phyloP scores from a whole-genome alignment of 2,113 vertebrate species.

The Motacilla tschutschensis region DNA sequence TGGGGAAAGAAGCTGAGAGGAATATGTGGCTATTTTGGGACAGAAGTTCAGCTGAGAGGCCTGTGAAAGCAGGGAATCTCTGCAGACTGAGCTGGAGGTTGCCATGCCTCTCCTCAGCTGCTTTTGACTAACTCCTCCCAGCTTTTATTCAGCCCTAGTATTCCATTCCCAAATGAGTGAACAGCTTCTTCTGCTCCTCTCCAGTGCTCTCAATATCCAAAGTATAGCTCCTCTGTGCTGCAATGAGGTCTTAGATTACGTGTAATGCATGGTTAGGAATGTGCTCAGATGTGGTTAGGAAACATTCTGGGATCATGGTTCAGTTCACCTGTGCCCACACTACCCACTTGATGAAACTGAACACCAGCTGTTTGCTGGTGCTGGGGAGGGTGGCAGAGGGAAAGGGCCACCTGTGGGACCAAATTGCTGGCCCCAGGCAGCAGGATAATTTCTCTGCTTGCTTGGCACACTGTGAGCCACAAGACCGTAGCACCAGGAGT shows the following conservation, averaged over 20 bases:
- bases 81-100: not conserved
- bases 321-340: not conserved
- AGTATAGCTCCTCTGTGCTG: not conserved
- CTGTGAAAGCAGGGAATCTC: not conserved
- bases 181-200: not conserved
- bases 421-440: not conserved
- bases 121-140: not conserved
- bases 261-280: not conserved
- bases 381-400: not conserved
- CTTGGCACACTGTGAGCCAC: not conserved
- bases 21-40: not conserved
- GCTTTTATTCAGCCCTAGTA: not conserved
- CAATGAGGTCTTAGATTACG: not conserved
- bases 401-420: not conserved
- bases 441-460: not conserved
- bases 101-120: not conserved
- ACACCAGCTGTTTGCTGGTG: not conserved
- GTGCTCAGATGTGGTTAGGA: not conserved
- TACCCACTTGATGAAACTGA: not conserved
- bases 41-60: not conserved
- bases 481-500: accelerated
- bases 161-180: not conserved
- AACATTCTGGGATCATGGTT: not conserved
- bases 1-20: not conserved
- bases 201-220: not conserved